A percentile compares a stretch with the other conserved stretches of the same genome.
Conservation (phyloP, 2,797 vertebrate genomes). For the Rhabdomys pumilio region DNA sequence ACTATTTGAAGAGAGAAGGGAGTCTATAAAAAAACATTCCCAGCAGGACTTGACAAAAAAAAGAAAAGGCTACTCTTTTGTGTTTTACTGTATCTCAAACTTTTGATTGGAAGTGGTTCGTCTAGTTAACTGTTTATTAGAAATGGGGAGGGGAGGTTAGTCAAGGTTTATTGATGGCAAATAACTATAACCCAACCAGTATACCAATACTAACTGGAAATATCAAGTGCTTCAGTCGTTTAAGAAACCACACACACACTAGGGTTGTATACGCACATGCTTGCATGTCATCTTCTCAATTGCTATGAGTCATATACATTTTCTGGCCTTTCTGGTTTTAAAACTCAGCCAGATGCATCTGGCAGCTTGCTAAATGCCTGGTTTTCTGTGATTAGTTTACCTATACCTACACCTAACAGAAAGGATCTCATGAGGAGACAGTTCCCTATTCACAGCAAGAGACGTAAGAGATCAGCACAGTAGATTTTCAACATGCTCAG, state of each 20-base stretch:
- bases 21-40: conserved; percentile 39
- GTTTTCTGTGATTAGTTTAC: conserved; percentile 63
- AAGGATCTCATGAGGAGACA: background rate
- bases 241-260: conserved; percentile 24
- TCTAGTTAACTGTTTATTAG: conserved; percentile 45
- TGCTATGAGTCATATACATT: conserved; percentile 53
- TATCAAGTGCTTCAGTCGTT: background rate
- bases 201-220: background rate
- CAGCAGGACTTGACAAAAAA: background rate
- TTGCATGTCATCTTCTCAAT: conserved; percentile 44
- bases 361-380: conserved; percentile 60
- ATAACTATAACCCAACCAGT: background rate
- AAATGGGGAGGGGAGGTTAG: conserved; percentile 13
- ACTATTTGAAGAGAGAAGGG: conserved; percentile 42
- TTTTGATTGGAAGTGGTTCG: conserved; percentile 41
- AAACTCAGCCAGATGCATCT: conserved; percentile 43
- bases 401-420: conserved; percentile 52
- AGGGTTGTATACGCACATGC: background rate
- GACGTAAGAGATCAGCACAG: conserved; percentile 62
- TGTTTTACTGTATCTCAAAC: conserved; percentile 55
- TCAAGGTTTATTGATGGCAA: background rate
- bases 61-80: background rate
- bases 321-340: conserved; percentile 71
- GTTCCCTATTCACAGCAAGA: conserved; percentile 67
- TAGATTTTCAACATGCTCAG: conserved; percentile 57